These are phyloP conservation scores for Thamnophis elegans DNA, from an alignment of 2,797 vertebrate genomes.

Conservation along the genomic window DNA sequence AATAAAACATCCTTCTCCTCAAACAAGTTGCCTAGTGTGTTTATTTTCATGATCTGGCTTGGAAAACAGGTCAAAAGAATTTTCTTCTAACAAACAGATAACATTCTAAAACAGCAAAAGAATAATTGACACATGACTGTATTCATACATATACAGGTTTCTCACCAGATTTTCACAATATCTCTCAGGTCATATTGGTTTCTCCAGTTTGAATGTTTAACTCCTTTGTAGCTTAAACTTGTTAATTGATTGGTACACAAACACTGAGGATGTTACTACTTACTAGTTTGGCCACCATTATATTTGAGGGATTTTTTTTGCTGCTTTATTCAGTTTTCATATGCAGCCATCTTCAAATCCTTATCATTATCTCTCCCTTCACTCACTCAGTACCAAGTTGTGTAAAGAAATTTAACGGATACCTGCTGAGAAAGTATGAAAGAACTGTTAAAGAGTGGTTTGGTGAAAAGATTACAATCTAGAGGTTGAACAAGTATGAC, in stretches of 20 bases:
- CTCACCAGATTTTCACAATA: background rate
- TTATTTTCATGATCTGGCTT: background rate
- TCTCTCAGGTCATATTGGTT: background rate
- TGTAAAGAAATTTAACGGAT: background rate
- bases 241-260: background rate
- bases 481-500: background rate
- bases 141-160: background rate
- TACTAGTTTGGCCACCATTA: background rate
- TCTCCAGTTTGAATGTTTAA: background rate
- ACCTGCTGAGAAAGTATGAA: background rate
- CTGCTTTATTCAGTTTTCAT: background rate
- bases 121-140: background rate
- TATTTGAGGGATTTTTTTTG: background rate
- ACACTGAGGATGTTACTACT: background rate
- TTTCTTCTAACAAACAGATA: background rate
- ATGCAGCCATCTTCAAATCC: background rate
- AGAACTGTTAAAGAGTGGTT: background rate
- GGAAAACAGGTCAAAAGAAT: background rate
- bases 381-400: background rate
- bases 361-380: background rate
- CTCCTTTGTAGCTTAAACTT: background rate
- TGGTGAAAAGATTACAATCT: background rate
- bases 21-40: background rate
- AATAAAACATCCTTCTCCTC: background rate
- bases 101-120: background rate